Percentiles rank a stretch among this genome's conserved stretches.
Evolutionary conservation across 2,113 vertebrate genomes (phyloP).

Genomic region (Saguinus imperator): DNA sequence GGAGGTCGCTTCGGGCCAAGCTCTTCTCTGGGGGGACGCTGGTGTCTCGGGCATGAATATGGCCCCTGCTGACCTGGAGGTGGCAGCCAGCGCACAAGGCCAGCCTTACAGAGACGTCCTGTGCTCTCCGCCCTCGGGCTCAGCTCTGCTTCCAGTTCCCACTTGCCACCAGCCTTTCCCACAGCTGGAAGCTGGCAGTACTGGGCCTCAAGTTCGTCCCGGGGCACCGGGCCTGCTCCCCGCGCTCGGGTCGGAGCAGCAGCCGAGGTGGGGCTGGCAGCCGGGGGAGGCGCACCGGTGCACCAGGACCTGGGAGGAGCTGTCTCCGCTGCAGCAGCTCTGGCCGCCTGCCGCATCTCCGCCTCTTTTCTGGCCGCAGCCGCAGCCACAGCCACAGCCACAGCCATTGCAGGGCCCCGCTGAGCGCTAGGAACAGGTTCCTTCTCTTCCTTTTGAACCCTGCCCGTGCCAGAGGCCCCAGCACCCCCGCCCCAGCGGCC

Average conservation of each 20-base stretch:
- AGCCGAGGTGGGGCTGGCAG: neutral
- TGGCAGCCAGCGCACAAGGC: accelerated
- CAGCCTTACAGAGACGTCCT: neutral
- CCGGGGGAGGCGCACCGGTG: too few species aligned
- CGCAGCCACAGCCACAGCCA: too few species aligned
- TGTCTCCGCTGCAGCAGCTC: too few species aligned
- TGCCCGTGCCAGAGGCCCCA: too few species aligned
- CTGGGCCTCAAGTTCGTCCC: neutral
- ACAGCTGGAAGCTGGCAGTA: neutral
- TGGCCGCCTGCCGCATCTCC: neutral
- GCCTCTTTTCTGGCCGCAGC: too few species aligned
- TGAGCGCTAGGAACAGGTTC: too few species aligned
- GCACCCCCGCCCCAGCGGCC: neutral
- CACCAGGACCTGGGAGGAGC: neutral
- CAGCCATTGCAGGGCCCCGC: neutral
- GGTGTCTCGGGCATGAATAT: too few species aligned
- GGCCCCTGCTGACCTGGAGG: neutral
- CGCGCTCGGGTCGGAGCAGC: neutral
- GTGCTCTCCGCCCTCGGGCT: too few species aligned
- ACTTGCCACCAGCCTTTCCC: neutral
- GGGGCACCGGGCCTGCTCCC: too few species aligned
- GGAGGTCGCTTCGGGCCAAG: too few species aligned
- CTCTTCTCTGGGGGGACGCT: too few species aligned
- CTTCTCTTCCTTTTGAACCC: too few species aligned
- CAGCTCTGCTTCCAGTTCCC: neutral